Base-by-base conservation (phyloP, 2,113 vertebrate genomes). In the Tyto alba region DNA sequence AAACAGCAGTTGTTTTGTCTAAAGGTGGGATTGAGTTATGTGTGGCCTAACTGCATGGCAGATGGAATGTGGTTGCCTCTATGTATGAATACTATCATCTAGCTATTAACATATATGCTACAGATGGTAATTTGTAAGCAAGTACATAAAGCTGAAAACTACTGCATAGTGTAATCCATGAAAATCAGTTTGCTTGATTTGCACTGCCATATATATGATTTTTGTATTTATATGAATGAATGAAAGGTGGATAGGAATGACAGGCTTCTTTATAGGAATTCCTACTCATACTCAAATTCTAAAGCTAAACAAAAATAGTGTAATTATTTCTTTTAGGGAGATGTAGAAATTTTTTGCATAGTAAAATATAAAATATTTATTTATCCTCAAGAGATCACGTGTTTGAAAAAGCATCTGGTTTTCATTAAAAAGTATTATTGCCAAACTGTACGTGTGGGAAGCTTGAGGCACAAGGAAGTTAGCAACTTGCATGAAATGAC, bases 41-140 rank as follows among this genome's bases (percentile, higher is more conserved):
- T 87, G 97, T 97, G 97, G 97, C 93, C 98, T 97, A 95, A 92
- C 97, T 98, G 97, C 97, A 74, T 52, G 71, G 98, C 98, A 99
- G 98, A 99, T 99, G 98, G 98, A 68, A 98, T 94, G 98, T 77
- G 84, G 97, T 94, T 98, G 98, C 98, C 97, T 98, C 97, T 97
- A 79, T 98, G 97, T 97, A 78, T 97, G 98, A 98, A 98, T 97
- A 94, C 97, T 98, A 94, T 93, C 98, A 96, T 97, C 94, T 95
- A 98, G 98, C 98, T 97, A 98, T 99, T 98, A 98, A 97, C 98
- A 98, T 93, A 97, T 97, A 89, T 97, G 53, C 97, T 98, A 88
- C 98, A 99, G 98, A 99, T 99, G 98, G 99, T 95, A 97, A 96
- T 97, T 98, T 97, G 98, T 97, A 98, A 98, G 98, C 98, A 88